A percentile compares a stretch with the other conserved stretches of the same genome.
Evolutionary conservation across 1,140 invertebrate species (phyloP).

Genomic region (Penaeus vannamei): DNA sequence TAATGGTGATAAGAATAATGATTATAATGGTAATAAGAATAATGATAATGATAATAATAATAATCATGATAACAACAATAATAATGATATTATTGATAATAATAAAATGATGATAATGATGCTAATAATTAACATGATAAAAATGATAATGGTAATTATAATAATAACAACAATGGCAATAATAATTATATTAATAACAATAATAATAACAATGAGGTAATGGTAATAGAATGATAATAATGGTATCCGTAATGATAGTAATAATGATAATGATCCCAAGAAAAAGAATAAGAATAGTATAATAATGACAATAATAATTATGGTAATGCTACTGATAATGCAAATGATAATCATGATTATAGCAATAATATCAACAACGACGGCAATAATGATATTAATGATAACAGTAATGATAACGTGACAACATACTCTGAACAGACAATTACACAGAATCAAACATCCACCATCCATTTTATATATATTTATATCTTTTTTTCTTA

Average conservation of each 20-base stretch:
- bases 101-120: neutral
- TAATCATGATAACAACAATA: neutral
- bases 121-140: neutral
- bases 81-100: neutral
- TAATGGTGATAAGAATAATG: neutral
- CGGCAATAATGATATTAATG: neutral
- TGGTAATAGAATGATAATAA: slow-evolving; percentile 14
- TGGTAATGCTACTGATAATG: neutral
- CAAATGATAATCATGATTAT: neutral
- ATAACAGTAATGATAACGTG: too few species aligned
- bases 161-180: neutral
- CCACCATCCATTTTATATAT: too few species aligned
- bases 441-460: too few species aligned
- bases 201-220: neutral
- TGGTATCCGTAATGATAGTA: neutral
- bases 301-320: neutral
- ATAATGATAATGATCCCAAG: neutral
- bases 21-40: neutral
- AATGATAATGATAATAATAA: neutral
- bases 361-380: neutral
- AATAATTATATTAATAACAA: neutral
- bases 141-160: neutral
- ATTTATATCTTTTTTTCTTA: too few species aligned
- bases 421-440: too few species aligned
- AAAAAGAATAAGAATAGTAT: neutral